Conservation (phyloP, 1,140 invertebrate genomes). For the Pogonomyrmex barbatus region DNA sequence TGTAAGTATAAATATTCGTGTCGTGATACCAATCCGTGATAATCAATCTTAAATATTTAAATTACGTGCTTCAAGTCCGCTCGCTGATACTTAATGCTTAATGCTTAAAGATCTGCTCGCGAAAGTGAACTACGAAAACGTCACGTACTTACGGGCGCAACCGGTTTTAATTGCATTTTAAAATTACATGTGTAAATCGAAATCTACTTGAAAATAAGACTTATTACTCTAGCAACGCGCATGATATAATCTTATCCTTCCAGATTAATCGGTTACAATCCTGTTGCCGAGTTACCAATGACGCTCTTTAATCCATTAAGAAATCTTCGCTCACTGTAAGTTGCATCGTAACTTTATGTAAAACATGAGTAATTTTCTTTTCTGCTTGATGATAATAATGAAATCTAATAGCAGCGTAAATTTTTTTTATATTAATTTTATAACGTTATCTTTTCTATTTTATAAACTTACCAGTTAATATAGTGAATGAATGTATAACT, state of each 20-base stretch:
- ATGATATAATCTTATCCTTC: constrained; percentile 48
- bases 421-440: constrained; percentile 15
- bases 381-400: neutral
- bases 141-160: constrained; percentile 66
- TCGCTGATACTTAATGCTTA: constrained; percentile 69
- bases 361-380: neutral
- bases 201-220: constrained; percentile 45
- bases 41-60: constrained; percentile 40
- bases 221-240: neutral
- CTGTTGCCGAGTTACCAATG: constrained; percentile 73
- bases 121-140: constrained; percentile 63
- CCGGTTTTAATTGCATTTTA: constrained; percentile 66
- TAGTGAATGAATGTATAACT: neutral
- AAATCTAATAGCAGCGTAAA: neutral
- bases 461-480: constrained; percentile 33
- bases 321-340: constrained; percentile 83
- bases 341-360: constrained; percentile 39
- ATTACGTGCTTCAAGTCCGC: constrained; percentile 68
- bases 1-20: constrained; percentile 78
- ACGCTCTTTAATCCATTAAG: constrained; percentile 73
- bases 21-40: constrained; percentile 47
- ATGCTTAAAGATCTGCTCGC: constrained; percentile 54
- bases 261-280: constrained; percentile 80
- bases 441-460: neutral
- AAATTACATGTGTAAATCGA: constrained; percentile 40